Base-by-base conservation (phyloP, 2,113 vertebrate genomes). In the Panthera leo region DNA sequence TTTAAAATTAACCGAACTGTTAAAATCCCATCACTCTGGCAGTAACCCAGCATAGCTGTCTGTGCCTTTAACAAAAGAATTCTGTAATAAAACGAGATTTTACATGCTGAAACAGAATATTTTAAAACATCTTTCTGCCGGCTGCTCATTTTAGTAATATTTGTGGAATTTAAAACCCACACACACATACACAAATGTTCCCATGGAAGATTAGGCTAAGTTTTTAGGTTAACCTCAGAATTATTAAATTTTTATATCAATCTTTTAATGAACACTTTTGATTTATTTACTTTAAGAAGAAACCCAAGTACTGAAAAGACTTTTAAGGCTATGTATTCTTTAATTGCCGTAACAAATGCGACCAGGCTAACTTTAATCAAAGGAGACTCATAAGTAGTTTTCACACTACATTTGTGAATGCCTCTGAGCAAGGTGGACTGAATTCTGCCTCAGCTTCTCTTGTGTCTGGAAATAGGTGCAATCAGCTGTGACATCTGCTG, bases 31-130 rank as follows among this genome's bases (percentile, higher is more conserved):
- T 98, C 95, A 87, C 94, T 98, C 92, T 97, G 98, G 98, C 97
- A 98, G 97, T 95, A 97, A 93, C 89, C 61, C 97, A 98, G 97
- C 95, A 98, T 36, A 98, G 96, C 94, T 98, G 63, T 97, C 94
- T 98, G 63, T 97, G 96, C 97, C 98, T 98, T 98, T 98, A 98
- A 98, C 96, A 98, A 98, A 98, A 98, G 97, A 98, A 98, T 98
- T 98, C 98, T 73, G 75, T 97, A 98, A 98, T 98, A 98, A 97
- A 98, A 98, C 85, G 48, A 99, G 98, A 98, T 98, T 98, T 98
- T 98, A 98, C 98, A 98, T 97, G 98, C 97, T 97, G 86, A 97
- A 98, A 98, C 97, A 96, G 96, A 99, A 97, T 98, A 99, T 98
- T 98, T 98, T 98, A 97, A 98, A 98, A 97, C 87, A 98, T 98